These are phyloP conservation scores for Bombylius major DNA, from an alignment of 2,888 invertebrate species.

Conservation along the genomic window DNA sequence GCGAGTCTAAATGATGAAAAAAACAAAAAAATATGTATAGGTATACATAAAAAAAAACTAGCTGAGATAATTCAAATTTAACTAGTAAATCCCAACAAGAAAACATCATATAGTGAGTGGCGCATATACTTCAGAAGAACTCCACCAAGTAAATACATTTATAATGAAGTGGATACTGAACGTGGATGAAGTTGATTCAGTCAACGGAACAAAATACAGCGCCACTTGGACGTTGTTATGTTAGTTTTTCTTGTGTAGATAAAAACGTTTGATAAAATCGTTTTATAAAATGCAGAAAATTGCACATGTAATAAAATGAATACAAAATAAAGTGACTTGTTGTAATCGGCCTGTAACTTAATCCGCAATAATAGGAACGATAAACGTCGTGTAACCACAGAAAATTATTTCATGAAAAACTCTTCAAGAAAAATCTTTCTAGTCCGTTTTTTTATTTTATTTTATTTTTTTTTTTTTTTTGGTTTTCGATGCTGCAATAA, in stretches of 20 bases:
- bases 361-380: background rate
- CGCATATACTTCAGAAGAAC: too few relatives aligned
- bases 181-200: background rate
- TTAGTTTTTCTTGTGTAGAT: constrained; percentile 6
- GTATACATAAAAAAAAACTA: too few relatives aligned
- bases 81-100: too few relatives aligned
- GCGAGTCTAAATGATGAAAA: too few relatives aligned
- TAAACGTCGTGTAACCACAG: background rate
- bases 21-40: too few relatives aligned
- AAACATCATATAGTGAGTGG: too few relatives aligned
- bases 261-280: constrained; percentile 6
- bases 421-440: background rate
- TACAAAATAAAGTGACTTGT: background rate
- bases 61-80: too few relatives aligned
- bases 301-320: background rate
- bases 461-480: too few relatives aligned
- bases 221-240: constrained; percentile 4
- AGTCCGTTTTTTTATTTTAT: too few relatives aligned
- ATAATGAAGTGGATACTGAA: too few relatives aligned
- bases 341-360: background rate
- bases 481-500: background rate
- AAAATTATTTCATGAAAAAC: background rate
- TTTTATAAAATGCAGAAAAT: constrained; percentile 2
- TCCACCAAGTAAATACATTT: too few relatives aligned
- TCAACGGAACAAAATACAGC: background rate